Conservation (phyloP, 2,113 vertebrate genomes). For the Passer montanus region DNA sequence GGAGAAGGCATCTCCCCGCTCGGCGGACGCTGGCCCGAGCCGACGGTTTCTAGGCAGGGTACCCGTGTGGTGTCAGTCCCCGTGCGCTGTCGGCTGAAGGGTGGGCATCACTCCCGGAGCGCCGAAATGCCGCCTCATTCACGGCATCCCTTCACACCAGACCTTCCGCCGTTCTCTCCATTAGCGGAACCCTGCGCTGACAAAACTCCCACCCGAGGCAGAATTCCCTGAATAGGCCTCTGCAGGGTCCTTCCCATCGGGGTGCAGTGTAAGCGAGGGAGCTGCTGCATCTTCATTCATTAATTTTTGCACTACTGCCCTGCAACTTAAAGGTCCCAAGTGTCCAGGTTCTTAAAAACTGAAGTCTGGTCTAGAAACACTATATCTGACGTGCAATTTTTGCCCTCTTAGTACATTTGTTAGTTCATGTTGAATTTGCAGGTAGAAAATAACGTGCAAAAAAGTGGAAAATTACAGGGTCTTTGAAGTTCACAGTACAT, state of each 20-base stretch:
- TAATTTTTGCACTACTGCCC: background rate
- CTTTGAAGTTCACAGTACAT: background rate
- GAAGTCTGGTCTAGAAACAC: background rate
- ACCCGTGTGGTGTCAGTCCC: background rate
- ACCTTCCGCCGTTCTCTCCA: rapidly evolving
- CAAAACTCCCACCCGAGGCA: background rate
- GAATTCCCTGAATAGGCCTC: background rate
- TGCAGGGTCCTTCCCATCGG: background rate
- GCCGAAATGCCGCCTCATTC: rapidly evolving
- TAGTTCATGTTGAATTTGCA: background rate
- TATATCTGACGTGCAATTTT: rapidly evolving
- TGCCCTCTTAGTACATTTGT: background rate
- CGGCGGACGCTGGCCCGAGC: background rate
- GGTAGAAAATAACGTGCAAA: background rate
- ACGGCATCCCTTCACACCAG: rapidly evolving
- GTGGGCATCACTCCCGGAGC: background rate
- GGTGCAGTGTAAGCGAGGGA: background rate
- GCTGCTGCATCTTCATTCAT: background rate
- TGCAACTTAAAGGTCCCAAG: background rate
- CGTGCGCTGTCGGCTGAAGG: background rate
- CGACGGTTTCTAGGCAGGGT: background rate
- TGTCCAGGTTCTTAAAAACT: background rate
- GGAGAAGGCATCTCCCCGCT: background rate
- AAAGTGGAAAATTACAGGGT: background rate
- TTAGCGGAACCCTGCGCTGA: background rate